A percentile compares a stretch with the other conserved stretches of the same genome.
Conservation (phyloP, 2,888 invertebrate species). For the Cylloceria caligata region DNA sequence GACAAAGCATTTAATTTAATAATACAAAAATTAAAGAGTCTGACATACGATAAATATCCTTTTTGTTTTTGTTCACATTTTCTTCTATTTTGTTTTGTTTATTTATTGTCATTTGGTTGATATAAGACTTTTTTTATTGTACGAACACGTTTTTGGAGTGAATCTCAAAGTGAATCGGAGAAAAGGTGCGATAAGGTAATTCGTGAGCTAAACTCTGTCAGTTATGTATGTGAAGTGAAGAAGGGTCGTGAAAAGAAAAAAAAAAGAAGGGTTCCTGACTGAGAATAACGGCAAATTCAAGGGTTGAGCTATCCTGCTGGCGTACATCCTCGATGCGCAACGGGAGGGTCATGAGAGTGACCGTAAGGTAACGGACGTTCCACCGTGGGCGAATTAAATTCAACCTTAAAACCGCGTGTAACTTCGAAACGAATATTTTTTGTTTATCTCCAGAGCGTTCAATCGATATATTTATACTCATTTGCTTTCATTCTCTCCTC, state of each 20-base stretch:
- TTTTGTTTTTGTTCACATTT: too few species aligned
- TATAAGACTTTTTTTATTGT: too few species aligned
- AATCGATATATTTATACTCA: too few species aligned
- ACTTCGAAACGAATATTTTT: background rate
- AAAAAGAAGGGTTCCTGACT: background rate
- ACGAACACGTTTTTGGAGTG: background rate
- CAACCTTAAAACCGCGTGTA: background rate
- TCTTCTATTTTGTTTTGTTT: too few species aligned
- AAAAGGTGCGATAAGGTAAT: slow-evolving; percentile 23
- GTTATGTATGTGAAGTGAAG: slow-evolving; percentile 46
- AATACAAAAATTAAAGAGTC: too few species aligned
- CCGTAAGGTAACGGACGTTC: slow-evolving; percentile 58
- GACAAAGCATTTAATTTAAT: too few species aligned
- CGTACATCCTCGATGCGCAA: slow-evolving; percentile 13
- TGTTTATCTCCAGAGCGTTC: background rate
- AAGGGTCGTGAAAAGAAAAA: slow-evolving; percentile 10
- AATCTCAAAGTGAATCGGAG: slow-evolving; percentile 1
- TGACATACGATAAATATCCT: too few species aligned
- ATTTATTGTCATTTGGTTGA: background rate
- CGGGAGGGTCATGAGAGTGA: slow-evolving; percentile 47
- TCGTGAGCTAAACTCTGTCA: slow-evolving; percentile 12
- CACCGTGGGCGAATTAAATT: slow-evolving; percentile 19
- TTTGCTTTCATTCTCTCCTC: background rate
- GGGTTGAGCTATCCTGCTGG: slow-evolving; percentile 35
- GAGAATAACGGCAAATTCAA: slow-evolving; percentile 45